Evolutionary conservation across 1,140 invertebrate genomes (phyloP).

Genomic region (Phthorimaea operculella): DNA sequence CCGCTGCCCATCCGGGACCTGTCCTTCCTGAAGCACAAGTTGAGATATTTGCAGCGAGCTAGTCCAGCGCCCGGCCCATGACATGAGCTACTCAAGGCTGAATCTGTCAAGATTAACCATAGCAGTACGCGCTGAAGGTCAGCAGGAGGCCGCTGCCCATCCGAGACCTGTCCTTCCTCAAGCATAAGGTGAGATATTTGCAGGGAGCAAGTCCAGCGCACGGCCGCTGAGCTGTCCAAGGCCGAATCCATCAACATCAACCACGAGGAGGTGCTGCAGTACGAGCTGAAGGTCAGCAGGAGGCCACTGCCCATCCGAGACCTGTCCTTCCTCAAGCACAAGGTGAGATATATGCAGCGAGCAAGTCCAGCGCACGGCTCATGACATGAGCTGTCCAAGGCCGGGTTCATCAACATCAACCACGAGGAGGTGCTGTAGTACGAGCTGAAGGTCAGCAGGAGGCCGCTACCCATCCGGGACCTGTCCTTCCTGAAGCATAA

Average conservation of each 20-base stretch:
- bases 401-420: constrained; percentile 84
- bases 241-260: constrained; percentile 85
- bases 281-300: constrained; percentile 81
- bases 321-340: constrained; percentile 73
- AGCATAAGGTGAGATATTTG: constrained; percentile 78
- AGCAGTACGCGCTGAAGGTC: constrained; percentile 83
- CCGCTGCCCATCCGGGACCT: constrained; percentile 76
- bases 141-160: constrained; percentile 76
- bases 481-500: constrained; percentile 74
- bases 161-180: constrained; percentile 75
- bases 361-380: constrained; percentile 94
- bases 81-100: constrained; percentile 73
- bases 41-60: constrained; percentile 96
- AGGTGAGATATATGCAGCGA: too few species aligned
- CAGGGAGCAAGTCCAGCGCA: constrained; percentile 96
- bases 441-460: constrained; percentile 81
- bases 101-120: constrained; percentile 87
- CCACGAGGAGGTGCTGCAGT: constrained; percentile 90
- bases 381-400: constrained; percentile 71
- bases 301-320: constrained; percentile 76
- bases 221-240: constrained; percentile 75
- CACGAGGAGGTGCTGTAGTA: constrained; percentile 91
- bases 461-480: constrained; percentile 75
- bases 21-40: constrained; percentile 73
- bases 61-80: constrained; percentile 91